These are phyloP conservation scores for Enteromius anoplus DNA, from an alignment of 2,797 vertebrate species.

Conservation along the genomic window DNA sequence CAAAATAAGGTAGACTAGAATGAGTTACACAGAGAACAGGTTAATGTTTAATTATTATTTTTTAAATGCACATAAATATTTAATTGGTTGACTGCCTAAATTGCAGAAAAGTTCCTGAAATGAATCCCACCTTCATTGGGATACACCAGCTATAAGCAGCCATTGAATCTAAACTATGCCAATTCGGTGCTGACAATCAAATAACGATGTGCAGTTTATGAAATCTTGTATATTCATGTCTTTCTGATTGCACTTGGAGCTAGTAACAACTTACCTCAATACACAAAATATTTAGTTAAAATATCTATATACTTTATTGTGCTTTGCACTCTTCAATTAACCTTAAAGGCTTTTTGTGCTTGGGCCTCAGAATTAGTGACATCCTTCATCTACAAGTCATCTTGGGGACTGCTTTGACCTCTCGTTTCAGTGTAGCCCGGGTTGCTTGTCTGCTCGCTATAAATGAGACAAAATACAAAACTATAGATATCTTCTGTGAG, in stretches of 20 bases:
- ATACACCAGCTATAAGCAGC: background rate
- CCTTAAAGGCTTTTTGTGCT: constrained; percentile 20
- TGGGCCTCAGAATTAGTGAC: background rate
- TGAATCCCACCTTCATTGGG: background rate
- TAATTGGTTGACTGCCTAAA: background rate
- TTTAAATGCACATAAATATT: background rate
- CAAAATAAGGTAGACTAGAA: background rate
- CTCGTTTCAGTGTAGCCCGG: constrained; percentile 63
- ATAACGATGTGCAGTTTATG: background rate
- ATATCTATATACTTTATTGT: constrained; percentile 5
- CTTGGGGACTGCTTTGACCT: constrained; percentile 74
- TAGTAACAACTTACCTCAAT: constrained; percentile 21
- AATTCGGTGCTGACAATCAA: background rate
- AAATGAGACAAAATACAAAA: constrained; percentile 48
- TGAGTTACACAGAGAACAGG: no score
- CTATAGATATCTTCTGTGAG: constrained; percentile 6
- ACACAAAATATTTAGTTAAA: background rate
- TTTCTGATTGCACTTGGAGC: constrained; percentile 8
- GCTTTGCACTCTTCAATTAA: background rate
- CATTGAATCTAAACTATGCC: background rate
- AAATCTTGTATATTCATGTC: background rate
- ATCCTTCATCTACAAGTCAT: constrained; percentile 67
- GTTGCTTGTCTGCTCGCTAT: constrained; percentile 68
- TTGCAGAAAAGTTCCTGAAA: background rate
- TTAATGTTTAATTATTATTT: background rate